Evolutionary conservation across 2,113 vertebrate genomes (phyloP).

Genomic region (Tapirus terrestris): DNA sequence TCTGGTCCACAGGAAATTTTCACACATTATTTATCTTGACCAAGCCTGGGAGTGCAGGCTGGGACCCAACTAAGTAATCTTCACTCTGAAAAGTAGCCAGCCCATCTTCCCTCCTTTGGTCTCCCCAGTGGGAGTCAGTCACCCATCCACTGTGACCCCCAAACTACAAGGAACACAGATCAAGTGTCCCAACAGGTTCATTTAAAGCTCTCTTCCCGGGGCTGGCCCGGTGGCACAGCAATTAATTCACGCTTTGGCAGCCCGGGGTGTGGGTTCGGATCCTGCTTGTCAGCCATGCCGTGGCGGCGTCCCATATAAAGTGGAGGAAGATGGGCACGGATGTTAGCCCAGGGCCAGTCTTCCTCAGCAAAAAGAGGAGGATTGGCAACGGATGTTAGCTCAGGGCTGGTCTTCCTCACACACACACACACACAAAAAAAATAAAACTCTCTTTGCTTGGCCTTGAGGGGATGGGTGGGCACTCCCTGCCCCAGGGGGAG

Average conservation of each 20-base stretch:
- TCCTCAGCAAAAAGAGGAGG: too few relatives aligned
- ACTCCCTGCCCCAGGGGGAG: neutral
- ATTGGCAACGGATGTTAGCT: too few relatives aligned
- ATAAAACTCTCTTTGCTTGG: neutral
- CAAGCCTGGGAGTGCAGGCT: neutral
- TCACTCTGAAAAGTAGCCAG: neutral
- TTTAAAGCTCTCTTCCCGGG: neutral
- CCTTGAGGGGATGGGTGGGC: neutral
- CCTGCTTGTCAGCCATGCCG: too few relatives aligned
- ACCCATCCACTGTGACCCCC: neutral
- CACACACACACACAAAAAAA: too few relatives aligned
- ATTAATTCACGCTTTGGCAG: too few relatives aligned
- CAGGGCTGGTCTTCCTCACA: too few relatives aligned
- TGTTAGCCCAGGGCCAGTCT: too few relatives aligned
- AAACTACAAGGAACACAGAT: neutral
- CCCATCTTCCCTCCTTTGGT: neutral
- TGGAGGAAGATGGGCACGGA: too few relatives aligned
- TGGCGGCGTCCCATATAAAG: too few relatives aligned
- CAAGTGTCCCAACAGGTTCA: neutral
- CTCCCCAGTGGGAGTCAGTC: neutral
- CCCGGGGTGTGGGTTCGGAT: too few relatives aligned
- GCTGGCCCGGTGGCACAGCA: too few relatives aligned
- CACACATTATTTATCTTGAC: neutral
- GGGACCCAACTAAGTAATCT: neutral
- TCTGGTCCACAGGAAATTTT: neutral